Evolutionary conservation across 37 sponge, comb jelly and placozoan species (phyloP), one percentile per base, ranked within the genome.

Genomic region (Cliona cf. orientalis): DNA sequence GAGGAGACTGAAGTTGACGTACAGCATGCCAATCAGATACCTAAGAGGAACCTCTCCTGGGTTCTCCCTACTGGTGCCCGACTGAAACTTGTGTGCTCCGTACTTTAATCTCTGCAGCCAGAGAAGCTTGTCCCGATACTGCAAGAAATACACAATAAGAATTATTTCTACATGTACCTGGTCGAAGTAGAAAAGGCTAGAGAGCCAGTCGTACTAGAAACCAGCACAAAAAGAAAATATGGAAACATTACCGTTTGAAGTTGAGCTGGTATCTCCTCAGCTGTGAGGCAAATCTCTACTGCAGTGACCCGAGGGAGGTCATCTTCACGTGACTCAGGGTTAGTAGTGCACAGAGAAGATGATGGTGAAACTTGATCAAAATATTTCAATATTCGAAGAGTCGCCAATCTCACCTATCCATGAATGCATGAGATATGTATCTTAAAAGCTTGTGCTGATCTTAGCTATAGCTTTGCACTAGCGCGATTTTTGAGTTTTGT

Each of bases 1-100:
- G 22, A 97, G 6, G 19, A 86, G 84, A 74, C 81, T 87, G 69
- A 97, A 94, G 84, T 97, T 97, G 63, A 94, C 62, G 58, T 97
- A 91, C 73, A 94, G 78, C 40, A 38, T 66, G 26, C 97, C 89
- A 46, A 94, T 49, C 55, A 97, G 92, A 35, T 85, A 89, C 34
- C 85, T 58, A 46, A 96, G 71, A 63, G 91, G 70, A 17, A 93
- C 74, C 96, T 95, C 42, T 7, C 62, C n/a, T n/a, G n/a, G n/a
- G n/a, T 63, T 1, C 14, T n/a, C n/a, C n/a, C n/a, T n/a, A n/a
- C n/a, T n/a, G n/a, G n/a, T n/a, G n/a, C n/a, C n/a, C n/a, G 6
- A 17, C 12, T 14, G 34, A 32, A 76, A 75, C 12, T 19, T 42
- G 39, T 58, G 36, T 23, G 80, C 45, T 1, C 23, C 42, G 56